These are phyloP conservation scores for Coreoperca whiteheadi DNA, from an alignment of 2,113 vertebrate genomes.

Conservation along the genomic window DNA sequence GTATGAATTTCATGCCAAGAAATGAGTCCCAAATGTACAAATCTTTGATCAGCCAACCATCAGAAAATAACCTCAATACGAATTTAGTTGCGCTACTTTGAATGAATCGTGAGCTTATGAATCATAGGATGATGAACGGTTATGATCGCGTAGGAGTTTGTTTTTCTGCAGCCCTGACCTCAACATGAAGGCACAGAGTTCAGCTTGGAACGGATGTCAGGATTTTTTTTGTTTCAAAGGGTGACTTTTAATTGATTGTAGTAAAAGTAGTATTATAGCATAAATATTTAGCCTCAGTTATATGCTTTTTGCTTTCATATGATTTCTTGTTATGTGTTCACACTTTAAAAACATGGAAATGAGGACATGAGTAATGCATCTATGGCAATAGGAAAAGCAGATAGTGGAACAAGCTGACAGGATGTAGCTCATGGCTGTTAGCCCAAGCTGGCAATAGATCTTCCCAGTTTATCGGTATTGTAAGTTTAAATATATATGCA, in stretches of 20 bases:
- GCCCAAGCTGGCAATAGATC: neutral
- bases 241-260: conserved; percentile 23
- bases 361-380: conserved; percentile 17
- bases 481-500: neutral
- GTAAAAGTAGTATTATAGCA: neutral
- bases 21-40: neutral
- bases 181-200: conserved; percentile 42
- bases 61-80: conserved; percentile 44
- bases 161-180: conserved; percentile 53
- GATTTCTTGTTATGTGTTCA: neutral
- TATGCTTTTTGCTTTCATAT: conserved; percentile 18
- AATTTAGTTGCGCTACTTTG: conserved; percentile 19
- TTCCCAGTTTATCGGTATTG: conserved; percentile 14
- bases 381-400: conserved; percentile 5
- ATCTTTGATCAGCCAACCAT: conserved; percentile 65
- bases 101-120: conserved; percentile 40
- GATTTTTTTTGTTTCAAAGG: conserved; percentile 20
- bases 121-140: conserved; percentile 39
- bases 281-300: conserved; percentile 2
- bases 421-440: conserved; percentile 18
- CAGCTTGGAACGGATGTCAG: conserved; percentile 14
- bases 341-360: neutral
- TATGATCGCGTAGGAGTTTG: conserved; percentile 42
- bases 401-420: conserved; percentile 9
- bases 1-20: conserved; percentile 9